These are phyloP conservation scores for Parapristionchus giblindavisi DNA, from an alignment of 2,888 invertebrate genomes.

Conservation along the genomic window DNA sequence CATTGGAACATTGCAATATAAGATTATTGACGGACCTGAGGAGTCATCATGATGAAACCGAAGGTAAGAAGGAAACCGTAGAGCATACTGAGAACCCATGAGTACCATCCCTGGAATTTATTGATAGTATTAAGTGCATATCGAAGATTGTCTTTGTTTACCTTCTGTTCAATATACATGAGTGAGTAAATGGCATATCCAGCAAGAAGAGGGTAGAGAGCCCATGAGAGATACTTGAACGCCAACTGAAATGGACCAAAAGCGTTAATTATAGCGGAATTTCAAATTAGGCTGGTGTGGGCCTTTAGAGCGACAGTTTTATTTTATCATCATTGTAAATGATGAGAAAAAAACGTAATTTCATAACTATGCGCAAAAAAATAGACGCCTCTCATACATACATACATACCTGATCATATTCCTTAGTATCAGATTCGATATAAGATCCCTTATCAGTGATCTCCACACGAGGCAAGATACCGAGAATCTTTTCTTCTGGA, in stretches of 20 bases:
- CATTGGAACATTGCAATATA: constrained; percentile 1
- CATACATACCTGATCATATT: constrained; percentile 80
- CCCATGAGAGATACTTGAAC: constrained; percentile 93
- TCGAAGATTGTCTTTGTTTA: too few relatives aligned
- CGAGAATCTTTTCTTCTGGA: constrained; percentile 75
- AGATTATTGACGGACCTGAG: constrained; percentile 75
- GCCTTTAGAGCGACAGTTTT: too few relatives aligned
- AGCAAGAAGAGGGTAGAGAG: constrained; percentile 88
- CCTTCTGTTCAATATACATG: constrained; percentile 90
- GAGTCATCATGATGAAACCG: constrained; percentile 99
- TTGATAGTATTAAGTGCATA: too few relatives aligned
- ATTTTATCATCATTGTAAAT: too few relatives aligned
- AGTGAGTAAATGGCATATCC: constrained; percentile 95
- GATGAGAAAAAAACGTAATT: too few relatives aligned
- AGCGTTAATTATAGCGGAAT: too few relatives aligned
- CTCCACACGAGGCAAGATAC: constrained; percentile 81
- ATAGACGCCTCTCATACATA: too few relatives aligned
- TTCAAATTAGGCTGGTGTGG: too few relatives aligned
- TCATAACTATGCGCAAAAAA: too few relatives aligned
- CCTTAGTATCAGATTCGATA: constrained; percentile 88
- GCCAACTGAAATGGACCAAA: constrained; percentile 80
- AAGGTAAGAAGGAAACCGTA: constrained; percentile 98
- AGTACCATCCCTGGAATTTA: constrained; percentile 97
- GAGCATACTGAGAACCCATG: constrained; percentile 92
- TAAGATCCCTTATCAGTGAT: constrained; percentile 96